Evolutionary conservation across 2,113 vertebrate genomes (phyloP), one percentile per base, ranked within the genome.

Genomic region (Hemiscyllium ocellatum): DNA sequence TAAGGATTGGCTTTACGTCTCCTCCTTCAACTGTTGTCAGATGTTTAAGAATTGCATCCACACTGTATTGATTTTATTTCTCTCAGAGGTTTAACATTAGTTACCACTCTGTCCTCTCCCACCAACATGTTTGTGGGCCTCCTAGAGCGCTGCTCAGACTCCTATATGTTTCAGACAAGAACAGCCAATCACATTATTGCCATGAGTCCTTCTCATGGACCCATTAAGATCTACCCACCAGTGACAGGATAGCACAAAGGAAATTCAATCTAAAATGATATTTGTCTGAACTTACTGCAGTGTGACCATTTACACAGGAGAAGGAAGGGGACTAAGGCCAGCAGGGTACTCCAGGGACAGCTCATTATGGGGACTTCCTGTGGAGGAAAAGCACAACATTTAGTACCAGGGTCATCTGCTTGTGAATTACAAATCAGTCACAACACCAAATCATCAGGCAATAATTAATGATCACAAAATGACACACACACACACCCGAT

Each of bases 201-300:
- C 7, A 24, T 37, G 33, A 93, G 37, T 2, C 8, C 19, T 37
- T 15, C 2, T 93, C 1, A 20, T 22, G 17, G 33, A n/a, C 89
- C 65, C 15, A 33, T 29, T 66, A 20, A 37, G n/a, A n/a, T 65
- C 33, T 93, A 33, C n/a, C 56, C 86, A 61, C 50, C 26, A 12
- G 20, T 52, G 47, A 52, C 47, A 87, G 61, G 50, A n/a, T 37
- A n/a, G 33, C 6, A 66, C 61, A 37, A 93, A 22, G 17, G n/a
- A 65, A 66, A 93, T 65, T 65, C 4, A 93, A 22, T 0, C 0
- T 17, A 37, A 37, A 4, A 4, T 66, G 29, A 2, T 29, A 93
- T 47, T 66, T 42, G n/a, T 47, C 22, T 93, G n/a, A 93, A 93
- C 89, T 93, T 93, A 93, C 89, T 93, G 89, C 89, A 93, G 37